A percentile compares a stretch with the other conserved stretches of the same genome.
Evolutionary conservation across 2,113 vertebrate species (phyloP).

Genomic region (Oncorhynchus keta): DNA sequence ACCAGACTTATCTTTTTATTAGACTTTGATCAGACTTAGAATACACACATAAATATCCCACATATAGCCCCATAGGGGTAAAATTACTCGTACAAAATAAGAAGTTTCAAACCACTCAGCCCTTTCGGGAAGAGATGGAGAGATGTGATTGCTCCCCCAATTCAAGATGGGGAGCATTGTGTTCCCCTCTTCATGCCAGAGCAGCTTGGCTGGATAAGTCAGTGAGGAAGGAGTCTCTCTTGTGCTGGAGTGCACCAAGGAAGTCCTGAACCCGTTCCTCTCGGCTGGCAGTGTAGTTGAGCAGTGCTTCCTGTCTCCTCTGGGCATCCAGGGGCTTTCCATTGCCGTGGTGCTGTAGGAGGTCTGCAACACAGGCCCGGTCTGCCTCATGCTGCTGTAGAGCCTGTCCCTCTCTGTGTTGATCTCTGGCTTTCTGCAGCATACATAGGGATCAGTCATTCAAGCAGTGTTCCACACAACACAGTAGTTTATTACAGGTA

Average conservation of each 20-base stretch:
- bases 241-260: slow-evolving; percentile 83
- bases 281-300: slow-evolving; percentile 74
- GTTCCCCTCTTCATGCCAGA: slow-evolving; percentile 59
- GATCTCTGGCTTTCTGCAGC: slow-evolving; percentile 86
- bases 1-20: slow-evolving; percentile 13
- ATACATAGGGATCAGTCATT: slow-evolving; percentile 1
- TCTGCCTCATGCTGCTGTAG: slow-evolving; percentile 86
- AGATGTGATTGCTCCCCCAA: slow-evolving; percentile 21
- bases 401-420: slow-evolving; percentile 82
- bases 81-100: slow-evolving; percentile 57
- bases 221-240: slow-evolving; percentile 80
- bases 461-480: not conserved
- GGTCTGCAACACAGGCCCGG: slow-evolving; percentile 77
- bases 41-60: slow-evolving; percentile 66
- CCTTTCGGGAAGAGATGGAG: slow-evolving; percentile 46
- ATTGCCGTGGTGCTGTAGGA: slow-evolving; percentile 75
- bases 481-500: not conserved
- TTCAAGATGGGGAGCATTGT: slow-evolving; percentile 27
- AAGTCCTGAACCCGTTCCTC: slow-evolving; percentile 88
- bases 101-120: slow-evolving; percentile 31
- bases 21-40: slow-evolving; percentile 63
- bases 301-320: slow-evolving; percentile 77
- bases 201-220: slow-evolving; percentile 60
- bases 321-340: slow-evolving; percentile 73
- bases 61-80: slow-evolving; percentile 73